Evolutionary conservation across 2,888 invertebrate species (phyloP), one percentile per base, ranked within the genome.

Genomic region (Julus scandinavius): DNA sequence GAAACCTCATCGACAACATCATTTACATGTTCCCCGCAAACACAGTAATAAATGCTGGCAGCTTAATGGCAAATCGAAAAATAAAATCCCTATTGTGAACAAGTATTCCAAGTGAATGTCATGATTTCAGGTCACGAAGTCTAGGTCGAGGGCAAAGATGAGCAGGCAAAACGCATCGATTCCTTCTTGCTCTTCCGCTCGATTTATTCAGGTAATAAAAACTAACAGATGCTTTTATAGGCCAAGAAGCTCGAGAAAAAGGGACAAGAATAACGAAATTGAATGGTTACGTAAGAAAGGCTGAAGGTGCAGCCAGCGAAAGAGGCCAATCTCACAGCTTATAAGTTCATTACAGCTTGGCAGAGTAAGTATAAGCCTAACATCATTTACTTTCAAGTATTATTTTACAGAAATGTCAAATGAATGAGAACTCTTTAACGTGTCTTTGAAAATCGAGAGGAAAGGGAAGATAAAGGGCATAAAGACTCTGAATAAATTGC

Each of bases 351-450:
- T 17, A 63, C 58, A 17, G 58, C 6, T 63, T 17, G 17, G n/a
- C n/a, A 63, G 58, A 63, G 58, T n/a, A 45, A 45, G 45, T 45
- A 29, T 29, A 17, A 63, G 58, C 15, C n/a, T 63, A 63, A 63
- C 58, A 63, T 63, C 58, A n/a, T 63, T 63, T n/a, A 15, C 58
- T 63, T 63, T 63, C 58, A n/a, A 63, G 58, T 63, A 63, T 63
- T 63, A 63, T 63, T 63, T 63, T n/a, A 63, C 58, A 63, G n/a
- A n/a, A 63, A 63, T n/a, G 58, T 63, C 58, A 63, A 63, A 63
- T 63, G 58, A 63, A 63, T 29, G 58, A 63, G n/a, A 7, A 45
- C 58, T 63, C 58, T n/a, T 63, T 63, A 63, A n/a, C 20, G 17
- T 63, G n/a, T n/a, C 58, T 17, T 63, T 2, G 4, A n/a, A 63